Evolutionary conservation across 2,888 invertebrate genomes (phyloP).

Genomic region (Pharmacophagus antenor): DNA sequence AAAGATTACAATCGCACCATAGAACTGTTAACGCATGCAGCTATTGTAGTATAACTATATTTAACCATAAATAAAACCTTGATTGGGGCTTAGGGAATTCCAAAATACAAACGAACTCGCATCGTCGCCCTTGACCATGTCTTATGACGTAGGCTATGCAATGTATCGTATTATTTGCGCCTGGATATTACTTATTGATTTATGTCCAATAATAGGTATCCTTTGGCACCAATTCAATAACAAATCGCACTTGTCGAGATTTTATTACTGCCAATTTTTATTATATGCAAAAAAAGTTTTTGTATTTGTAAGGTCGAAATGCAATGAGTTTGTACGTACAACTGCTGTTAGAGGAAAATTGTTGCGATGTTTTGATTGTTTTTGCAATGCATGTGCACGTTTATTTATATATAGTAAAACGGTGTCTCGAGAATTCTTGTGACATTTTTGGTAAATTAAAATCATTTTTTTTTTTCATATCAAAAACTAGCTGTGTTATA

Average conservation of each 20-base stretch:
- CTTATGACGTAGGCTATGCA: conserved; percentile 1
- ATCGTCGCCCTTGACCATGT: conserved; percentile 8
- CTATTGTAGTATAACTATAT: background rate
- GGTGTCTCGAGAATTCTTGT: no score
- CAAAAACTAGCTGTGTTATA: no score
- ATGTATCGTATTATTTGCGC: conserved; percentile 1
- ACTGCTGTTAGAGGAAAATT: background rate
- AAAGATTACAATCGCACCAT: no score
- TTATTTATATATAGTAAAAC: no score
- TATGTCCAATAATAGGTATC: conserved; percentile 27
- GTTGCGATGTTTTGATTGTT: background rate
- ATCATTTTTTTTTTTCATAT: no score
- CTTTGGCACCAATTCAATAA: conserved; percentile 28
- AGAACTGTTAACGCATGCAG: background rate
- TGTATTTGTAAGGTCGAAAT: background rate
- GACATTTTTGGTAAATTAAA: no score
- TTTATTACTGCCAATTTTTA: conserved; percentile 2
- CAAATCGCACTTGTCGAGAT: conserved; percentile 2
- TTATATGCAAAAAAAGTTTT: background rate
- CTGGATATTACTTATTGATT: conserved; percentile 15
- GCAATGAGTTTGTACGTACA: background rate
- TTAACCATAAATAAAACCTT: background rate
- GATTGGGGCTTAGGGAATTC: background rate
- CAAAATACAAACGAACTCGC: background rate
- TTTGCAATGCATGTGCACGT: background rate